A percentile compares a stretch with the other conserved stretches of the same genome.
phyloP scores from a whole-genome alignment of 2,797 vertebrate genomes.

The Protosalanx chinensis region DNA sequence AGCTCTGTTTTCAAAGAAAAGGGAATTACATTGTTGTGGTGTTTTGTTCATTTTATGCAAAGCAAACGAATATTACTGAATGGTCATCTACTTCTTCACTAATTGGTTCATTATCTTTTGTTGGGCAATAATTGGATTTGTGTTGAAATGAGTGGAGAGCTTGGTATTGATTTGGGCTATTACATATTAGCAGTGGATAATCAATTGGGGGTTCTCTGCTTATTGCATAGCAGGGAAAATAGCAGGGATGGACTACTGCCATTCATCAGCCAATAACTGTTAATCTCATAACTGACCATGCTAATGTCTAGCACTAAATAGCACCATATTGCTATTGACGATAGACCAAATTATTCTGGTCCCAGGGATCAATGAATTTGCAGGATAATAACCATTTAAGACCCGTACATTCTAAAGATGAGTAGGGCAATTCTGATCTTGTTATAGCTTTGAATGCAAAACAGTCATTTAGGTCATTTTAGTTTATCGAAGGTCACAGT shows the following conservation, averaged over 20 bases:
- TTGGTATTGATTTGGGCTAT: constrained; percentile 69
- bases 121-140: constrained; percentile 73
- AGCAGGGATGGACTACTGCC: constrained; percentile 56
- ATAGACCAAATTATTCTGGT: constrained; percentile 56
- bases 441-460: constrained; percentile 1
- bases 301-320: constrained; percentile 59
- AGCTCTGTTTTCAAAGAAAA: too few relatives aligned
- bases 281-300: constrained; percentile 66
- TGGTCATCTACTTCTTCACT: constrained; percentile 47
- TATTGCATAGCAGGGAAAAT: constrained; percentile 65
- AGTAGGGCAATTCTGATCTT: not conserved
- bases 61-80: constrained; percentile 46
- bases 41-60: constrained; percentile 38
- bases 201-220: constrained; percentile 69
- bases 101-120: constrained; percentile 58
- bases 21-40: constrained; percentile 7
- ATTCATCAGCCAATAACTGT: constrained; percentile 64
- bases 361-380: constrained; percentile 35
- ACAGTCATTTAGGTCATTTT: not conserved
- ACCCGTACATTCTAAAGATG: constrained; percentile 8
- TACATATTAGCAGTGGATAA: constrained; percentile 78
- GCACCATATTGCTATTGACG: constrained; percentile 59
- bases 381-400: constrained; percentile 36
- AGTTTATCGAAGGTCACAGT: not conserved
- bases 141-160: constrained; percentile 67